phyloP scores from a whole-genome alignment of 1,140 invertebrate species.

The Calycopis cecrops region DNA sequence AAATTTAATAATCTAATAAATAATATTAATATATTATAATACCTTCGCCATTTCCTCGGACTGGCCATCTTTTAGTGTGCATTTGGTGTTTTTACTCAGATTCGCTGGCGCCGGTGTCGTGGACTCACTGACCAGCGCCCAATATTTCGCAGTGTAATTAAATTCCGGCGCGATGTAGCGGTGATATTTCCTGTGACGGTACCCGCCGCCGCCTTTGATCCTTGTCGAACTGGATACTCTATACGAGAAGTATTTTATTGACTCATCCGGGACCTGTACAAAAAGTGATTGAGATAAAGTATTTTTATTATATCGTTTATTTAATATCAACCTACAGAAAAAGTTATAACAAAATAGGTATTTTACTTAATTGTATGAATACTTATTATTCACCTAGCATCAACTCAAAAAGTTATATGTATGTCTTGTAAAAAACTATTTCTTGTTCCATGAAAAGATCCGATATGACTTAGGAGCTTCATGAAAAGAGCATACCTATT shows the following conservation, averaged over 20 bases:
- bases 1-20: no score
- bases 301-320: no score
- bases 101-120: slow-evolving; percentile 45
- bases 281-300: background rate
- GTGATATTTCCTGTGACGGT: slow-evolving; percentile 56
- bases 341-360: no score
- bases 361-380: no score
- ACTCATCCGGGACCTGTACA: slow-evolving; percentile 55
- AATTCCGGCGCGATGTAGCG: slow-evolving; percentile 66
- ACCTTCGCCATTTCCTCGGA: slow-evolving; percentile 61
- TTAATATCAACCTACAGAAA: no score
- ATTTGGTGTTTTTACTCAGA: slow-evolving; percentile 53
- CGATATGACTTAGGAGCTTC: no score
- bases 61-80: slow-evolving; percentile 59
- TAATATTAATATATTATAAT: no score
- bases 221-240: slow-evolving; percentile 62
- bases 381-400: no score
- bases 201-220: slow-evolving; percentile 56
- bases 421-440: no score
- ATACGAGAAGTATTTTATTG: slow-evolving; percentile 57
- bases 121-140: slow-evolving; percentile 62
- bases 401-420: no score
- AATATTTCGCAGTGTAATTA: slow-evolving; percentile 63
- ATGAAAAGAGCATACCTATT: no score
- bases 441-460: no score